Conservation (phyloP, 2,113 vertebrate genomes). For the Calypte anna region DNA sequence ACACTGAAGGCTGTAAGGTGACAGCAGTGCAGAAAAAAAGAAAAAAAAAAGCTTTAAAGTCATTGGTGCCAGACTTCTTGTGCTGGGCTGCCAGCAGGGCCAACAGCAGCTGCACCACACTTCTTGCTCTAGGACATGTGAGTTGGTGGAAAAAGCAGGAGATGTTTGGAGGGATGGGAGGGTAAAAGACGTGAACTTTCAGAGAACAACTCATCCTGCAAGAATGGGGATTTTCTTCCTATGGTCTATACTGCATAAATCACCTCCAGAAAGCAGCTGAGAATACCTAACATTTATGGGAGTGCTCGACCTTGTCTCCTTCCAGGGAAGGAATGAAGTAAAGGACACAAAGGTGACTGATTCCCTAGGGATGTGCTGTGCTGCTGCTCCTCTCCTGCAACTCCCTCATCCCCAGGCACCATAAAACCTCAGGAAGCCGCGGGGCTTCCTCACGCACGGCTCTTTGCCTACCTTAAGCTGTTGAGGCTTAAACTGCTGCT, state of each 20-base stretch:
- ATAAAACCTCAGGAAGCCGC: no score
- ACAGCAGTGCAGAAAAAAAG: neutral
- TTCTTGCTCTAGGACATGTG: neutral
- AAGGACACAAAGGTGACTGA: neutral
- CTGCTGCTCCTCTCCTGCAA: neutral
- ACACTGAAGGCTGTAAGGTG: neutral
- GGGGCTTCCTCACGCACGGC: no score
- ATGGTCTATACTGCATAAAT: neutral
- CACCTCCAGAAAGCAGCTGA: neutral
- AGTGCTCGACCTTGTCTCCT: neutral
- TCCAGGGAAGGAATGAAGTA: neutral
- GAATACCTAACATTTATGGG: neutral
- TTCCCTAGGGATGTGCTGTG: neutral
- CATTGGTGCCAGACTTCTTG: neutral
- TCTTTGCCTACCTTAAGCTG: constrained; percentile 86
- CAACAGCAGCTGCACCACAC: neutral
- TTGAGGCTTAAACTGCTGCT: constrained; percentile 91
- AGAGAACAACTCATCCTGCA: neutral
- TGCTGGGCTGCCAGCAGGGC: neutral
- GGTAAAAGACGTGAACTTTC: neutral
- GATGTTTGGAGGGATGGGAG: neutral
- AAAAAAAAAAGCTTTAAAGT: neutral
- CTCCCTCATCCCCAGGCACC: neutral
- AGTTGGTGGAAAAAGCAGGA: neutral
- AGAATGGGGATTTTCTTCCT: neutral